phyloP scores from a whole-genome alignment of 2,113 vertebrate species.

The Oceanites oceanicus region DNA sequence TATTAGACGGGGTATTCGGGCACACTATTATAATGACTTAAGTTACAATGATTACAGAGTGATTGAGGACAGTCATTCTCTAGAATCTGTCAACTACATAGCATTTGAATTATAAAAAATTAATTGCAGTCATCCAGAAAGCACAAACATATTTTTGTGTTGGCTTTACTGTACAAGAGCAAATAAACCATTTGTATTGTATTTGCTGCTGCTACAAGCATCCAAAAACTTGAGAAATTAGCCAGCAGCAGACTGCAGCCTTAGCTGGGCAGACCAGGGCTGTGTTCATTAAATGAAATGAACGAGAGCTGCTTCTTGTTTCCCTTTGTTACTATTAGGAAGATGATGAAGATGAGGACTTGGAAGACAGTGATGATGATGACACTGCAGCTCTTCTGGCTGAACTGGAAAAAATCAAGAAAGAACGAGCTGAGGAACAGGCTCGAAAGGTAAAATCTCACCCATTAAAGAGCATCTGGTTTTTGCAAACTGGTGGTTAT shows the following conservation, averaged over 20 bases:
- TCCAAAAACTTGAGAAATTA: background rate
- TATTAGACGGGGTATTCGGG: background rate
- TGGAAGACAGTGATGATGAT: conserved; percentile 93
- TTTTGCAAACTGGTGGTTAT: background rate
- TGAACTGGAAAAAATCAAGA: conserved; percentile 97
- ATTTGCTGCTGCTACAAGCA: background rate
- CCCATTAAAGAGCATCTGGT: background rate
- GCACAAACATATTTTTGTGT: background rate
- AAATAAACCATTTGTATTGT: background rate
- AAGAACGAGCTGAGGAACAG: conserved; percentile 95
- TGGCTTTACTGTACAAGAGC: background rate
- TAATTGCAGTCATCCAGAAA: background rate
- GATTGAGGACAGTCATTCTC: background rate
- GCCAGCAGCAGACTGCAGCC: background rate
- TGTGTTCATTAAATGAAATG: background rate
- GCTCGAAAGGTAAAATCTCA: conserved; percentile 86
- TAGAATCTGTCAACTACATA: background rate
- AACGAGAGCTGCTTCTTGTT: background rate
- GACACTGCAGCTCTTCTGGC: conserved; percentile 94
- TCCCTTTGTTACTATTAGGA: conserved; percentile 53
- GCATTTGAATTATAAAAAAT: background rate
- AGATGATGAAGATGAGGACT: conserved; percentile 85
- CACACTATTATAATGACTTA: background rate
- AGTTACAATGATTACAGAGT: background rate
- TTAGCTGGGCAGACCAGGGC: background rate